phyloP scores from a whole-genome alignment of 2,888 invertebrate genomes.

The Pteria penguin region DNA sequence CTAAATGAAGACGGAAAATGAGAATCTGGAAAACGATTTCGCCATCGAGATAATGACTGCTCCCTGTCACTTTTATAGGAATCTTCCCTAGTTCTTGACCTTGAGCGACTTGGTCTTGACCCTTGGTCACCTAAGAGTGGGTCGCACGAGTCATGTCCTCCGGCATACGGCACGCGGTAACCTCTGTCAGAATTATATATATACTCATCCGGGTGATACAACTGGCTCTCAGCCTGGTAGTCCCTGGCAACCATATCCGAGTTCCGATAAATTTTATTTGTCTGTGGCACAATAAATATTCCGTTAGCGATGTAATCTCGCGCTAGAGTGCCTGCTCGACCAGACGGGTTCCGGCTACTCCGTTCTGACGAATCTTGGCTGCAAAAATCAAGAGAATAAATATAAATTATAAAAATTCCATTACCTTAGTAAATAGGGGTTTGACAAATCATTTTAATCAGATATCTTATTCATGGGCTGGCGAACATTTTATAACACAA shows the following conservation, averaged over 20 bases:
- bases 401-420: not conserved
- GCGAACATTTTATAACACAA: too few species aligned
- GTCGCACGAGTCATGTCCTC: slow-evolving; percentile 32
- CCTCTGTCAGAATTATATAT: slow-evolving; percentile 51
- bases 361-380: slow-evolving; percentile 76
- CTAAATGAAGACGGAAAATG: not conserved
- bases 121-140: slow-evolving; percentile 17
- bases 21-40: slow-evolving; percentile 14
- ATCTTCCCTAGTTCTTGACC: slow-evolving; percentile 29
- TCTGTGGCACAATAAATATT: slow-evolving; percentile 68
- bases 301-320: slow-evolving; percentile 47
- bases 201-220: slow-evolving; percentile 49
- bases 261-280: slow-evolving; percentile 55
- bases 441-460: too few species aligned
- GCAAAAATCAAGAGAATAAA: slow-evolving; percentile 42
- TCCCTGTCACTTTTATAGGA: not conserved
- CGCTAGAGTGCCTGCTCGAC: slow-evolving; percentile 73
- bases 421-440: too few species aligned
- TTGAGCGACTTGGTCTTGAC: not conserved
- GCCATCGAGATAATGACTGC: not conserved
- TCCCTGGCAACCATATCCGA: slow-evolving; percentile 34
- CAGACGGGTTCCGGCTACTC: slow-evolving; percentile 68
- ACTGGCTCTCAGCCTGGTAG: slow-evolving; percentile 38
- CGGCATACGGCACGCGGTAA: slow-evolving; percentile 47
- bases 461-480: too few species aligned